Conservation (phyloP, 2,797 vertebrate genomes). For the Falco peregrinus region DNA sequence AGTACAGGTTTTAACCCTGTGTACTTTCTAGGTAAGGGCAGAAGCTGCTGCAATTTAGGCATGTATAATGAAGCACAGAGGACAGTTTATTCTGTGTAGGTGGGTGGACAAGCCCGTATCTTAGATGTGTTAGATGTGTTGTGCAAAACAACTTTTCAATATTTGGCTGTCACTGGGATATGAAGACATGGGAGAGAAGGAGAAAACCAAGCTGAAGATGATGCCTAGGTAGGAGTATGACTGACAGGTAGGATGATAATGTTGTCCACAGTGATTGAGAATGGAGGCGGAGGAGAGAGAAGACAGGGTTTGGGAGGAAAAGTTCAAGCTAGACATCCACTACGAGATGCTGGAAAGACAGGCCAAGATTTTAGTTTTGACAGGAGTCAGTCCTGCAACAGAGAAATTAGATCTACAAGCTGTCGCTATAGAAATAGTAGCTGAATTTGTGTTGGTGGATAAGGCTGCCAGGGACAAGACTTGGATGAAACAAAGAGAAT, state of each 20-base stretch:
- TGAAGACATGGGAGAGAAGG: not conserved
- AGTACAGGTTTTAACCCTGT: not conserved
- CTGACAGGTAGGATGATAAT: not conserved
- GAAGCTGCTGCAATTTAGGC: not conserved
- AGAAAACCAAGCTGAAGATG: not conserved
- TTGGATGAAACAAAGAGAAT: not conserved
- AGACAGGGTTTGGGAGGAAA: not conserved
- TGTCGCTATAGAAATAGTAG: slow-evolving; percentile 3
- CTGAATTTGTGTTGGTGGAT: not conserved
- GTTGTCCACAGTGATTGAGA: not conserved
- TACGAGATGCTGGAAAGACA: not conserved
- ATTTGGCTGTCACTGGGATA: not conserved
- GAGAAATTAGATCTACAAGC: slow-evolving; percentile 14
- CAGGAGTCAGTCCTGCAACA: not conserved
- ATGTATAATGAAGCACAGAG: fast-evolving
- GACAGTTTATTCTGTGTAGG: not conserved
- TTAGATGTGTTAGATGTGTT: not conserved
- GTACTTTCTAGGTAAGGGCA: not conserved
- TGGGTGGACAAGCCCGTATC: not conserved
- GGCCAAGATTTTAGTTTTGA: not conserved
- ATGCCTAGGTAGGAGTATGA: not conserved
- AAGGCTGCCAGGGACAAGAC: not conserved
- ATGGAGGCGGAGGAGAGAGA: not conserved
- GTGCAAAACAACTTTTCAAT: not conserved
- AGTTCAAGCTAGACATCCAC: not conserved